These are phyloP conservation scores for Hedychridium roseum DNA, from an alignment of 2,888 invertebrate species.

Conservation along the genomic window DNA sequence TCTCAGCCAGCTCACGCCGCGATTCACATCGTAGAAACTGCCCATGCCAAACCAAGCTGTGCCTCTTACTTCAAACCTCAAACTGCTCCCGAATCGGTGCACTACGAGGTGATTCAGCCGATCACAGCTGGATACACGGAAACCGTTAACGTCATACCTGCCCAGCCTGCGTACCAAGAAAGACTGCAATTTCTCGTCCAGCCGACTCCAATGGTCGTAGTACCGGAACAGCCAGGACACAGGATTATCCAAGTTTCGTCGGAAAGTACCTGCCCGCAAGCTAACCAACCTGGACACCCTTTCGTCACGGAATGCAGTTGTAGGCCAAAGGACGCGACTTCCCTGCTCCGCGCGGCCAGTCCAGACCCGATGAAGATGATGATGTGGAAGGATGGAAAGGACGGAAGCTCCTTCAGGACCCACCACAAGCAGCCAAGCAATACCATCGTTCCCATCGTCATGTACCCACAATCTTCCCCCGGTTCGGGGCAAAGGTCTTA, in stretches of 20 bases:
- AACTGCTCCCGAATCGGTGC: neutral
- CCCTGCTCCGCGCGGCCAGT: neutral
- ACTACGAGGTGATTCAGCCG: neutral
- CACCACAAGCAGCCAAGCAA: neutral
- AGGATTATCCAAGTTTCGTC: too few species aligned
- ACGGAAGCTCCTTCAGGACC: neutral
- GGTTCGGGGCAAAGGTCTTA: too few species aligned
- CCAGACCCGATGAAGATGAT: too few species aligned
- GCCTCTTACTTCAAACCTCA: too few species aligned
- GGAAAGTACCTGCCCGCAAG: neutral
- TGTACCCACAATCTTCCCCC: too few species aligned
- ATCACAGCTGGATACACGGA: too few species aligned
- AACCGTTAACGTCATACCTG: neutral
- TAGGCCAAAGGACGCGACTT: neutral
- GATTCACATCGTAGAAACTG: neutral
- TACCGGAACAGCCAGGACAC: too few species aligned
- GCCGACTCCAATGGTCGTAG: neutral
- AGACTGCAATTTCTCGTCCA: neutral
- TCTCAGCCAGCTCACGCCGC: neutral
- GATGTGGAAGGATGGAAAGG: too few species aligned
- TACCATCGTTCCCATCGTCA: neutral
- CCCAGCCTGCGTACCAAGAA: neutral
- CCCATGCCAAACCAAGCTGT: neutral
- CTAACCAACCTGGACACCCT: too few species aligned
- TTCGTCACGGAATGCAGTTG: slow-evolving; percentile 13